phyloP scores from a whole-genome alignment of 2,113 vertebrate genomes.

The Laticauda colubrina region DNA sequence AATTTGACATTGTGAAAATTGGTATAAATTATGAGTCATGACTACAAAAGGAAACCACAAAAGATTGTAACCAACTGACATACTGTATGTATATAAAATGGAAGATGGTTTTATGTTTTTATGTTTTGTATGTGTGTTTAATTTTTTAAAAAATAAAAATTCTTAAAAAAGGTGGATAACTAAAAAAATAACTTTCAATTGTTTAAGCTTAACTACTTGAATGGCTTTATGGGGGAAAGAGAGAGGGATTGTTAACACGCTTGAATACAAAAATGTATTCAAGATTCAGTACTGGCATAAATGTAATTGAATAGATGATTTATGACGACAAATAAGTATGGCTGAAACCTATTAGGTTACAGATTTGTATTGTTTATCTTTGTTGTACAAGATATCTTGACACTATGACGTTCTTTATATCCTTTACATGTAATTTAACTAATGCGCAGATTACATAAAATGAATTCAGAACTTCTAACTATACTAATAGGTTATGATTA shows the following conservation, averaged over 20 bases:
- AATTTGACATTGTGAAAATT: too few relatives aligned
- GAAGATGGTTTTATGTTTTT: too few relatives aligned
- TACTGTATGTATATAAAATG: too few relatives aligned
- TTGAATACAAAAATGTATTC: slow-evolving; percentile 32
- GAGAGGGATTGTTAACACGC: background rate
- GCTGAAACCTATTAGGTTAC: slow-evolving; percentile 16
- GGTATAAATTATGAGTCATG: too few relatives aligned
- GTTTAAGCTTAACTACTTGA: slow-evolving; percentile 34
- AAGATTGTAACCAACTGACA: too few relatives aligned
- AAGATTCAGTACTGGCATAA: background rate
- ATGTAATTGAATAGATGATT: background rate
- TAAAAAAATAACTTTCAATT: slow-evolving; percentile 51
- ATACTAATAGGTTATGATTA: background rate
- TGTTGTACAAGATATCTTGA: background rate
- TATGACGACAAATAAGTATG: background rate
- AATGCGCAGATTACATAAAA: background rate
- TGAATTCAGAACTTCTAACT: background rate
- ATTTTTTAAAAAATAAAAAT: too few relatives aligned
- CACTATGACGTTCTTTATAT: background rate
- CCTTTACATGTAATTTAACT: background rate
- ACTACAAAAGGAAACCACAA: too few relatives aligned
- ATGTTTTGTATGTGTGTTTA: too few relatives aligned
- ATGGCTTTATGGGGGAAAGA: background rate
- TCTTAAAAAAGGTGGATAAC: background rate
- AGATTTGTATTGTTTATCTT: background rate